phyloP scores from a whole-genome alignment of 2,888 invertebrate species.

The Tenthredo livida region DNA sequence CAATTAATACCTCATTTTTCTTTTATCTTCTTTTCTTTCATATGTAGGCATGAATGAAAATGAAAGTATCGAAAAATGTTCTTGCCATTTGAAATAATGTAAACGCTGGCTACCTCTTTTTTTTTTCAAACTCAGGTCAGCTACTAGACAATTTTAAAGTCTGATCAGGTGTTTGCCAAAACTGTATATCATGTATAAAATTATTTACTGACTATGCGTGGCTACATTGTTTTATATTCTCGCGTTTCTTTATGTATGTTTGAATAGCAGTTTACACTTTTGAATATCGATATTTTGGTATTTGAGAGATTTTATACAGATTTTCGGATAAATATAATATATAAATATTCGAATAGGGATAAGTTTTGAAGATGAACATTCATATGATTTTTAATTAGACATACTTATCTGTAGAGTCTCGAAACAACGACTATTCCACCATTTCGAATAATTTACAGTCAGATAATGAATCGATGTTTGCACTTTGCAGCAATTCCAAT shows the following conservation, averaged over 20 bases:
- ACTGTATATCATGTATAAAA: conserved; percentile 13
- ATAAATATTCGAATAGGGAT: background rate
- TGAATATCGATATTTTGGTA: background rate
- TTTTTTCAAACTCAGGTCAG: background rate
- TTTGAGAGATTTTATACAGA: background rate
- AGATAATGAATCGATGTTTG: background rate
- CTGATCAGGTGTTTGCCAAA: background rate
- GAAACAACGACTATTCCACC: background rate
- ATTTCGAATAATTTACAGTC: background rate
- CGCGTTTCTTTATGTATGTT: too few species aligned
- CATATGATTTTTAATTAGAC: background rate
- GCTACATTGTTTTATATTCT: background rate
- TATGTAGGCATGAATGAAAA: too few species aligned
- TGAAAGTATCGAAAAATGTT: too few species aligned
- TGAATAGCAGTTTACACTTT: background rate
- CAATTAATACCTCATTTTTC: background rate
- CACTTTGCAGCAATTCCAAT: conserved; percentile 4
- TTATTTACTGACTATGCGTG: background rate
- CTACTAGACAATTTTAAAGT: conserved; percentile 14
- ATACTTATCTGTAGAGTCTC: conserved; percentile 6
- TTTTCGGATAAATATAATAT: background rate
- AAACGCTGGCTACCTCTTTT: background rate
- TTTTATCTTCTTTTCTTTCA: background rate
- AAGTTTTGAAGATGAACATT: background rate
- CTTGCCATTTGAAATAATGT: too few species aligned